Percentiles rank a stretch among this genome's conserved stretches.
phyloP scores from a whole-genome alignment of 2,888 invertebrate species.

The Diloba caeruleocephala region DNA sequence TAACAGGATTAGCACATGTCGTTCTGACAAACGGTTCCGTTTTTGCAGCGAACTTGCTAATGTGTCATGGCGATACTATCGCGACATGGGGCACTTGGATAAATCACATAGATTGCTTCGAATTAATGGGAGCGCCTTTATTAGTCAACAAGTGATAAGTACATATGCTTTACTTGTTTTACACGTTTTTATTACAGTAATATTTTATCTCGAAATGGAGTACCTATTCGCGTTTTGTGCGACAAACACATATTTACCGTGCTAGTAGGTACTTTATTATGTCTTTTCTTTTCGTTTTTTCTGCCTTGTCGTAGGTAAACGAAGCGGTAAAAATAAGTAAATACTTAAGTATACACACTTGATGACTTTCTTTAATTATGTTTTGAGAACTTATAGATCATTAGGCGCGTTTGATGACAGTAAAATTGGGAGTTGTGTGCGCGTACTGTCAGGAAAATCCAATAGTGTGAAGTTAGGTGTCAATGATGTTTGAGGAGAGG shows the following conservation, averaged over 20 bases:
- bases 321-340: no score
- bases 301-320: no score
- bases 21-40: conserved; percentile 49
- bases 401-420: no score
- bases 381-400: no score
- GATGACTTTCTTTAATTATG: no score
- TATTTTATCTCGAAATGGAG: conserved; percentile 24
- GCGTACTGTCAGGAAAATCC: no score
- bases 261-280: no score
- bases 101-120: conserved; percentile 50
- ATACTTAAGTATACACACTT: no score
- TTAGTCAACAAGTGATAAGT: conserved; percentile 37
- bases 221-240: conserved; percentile 9
- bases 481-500: no score
- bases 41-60: conserved; percentile 48
- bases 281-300: no score
- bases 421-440: no score
- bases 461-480: no score
- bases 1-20: conserved; percentile 36
- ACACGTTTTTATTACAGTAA: conserved; percentile 42
- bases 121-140: conserved; percentile 44
- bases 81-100: conserved; percentile 25
- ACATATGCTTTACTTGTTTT: conserved; percentile 30
- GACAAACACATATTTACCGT: conserved; percentile 10
- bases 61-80: conserved; percentile 55